Percentiles rank a stretch among this genome's conserved stretches.
phyloP scores from a whole-genome alignment of 2,888 invertebrate species.

The Cosmia pyralina region DNA sequence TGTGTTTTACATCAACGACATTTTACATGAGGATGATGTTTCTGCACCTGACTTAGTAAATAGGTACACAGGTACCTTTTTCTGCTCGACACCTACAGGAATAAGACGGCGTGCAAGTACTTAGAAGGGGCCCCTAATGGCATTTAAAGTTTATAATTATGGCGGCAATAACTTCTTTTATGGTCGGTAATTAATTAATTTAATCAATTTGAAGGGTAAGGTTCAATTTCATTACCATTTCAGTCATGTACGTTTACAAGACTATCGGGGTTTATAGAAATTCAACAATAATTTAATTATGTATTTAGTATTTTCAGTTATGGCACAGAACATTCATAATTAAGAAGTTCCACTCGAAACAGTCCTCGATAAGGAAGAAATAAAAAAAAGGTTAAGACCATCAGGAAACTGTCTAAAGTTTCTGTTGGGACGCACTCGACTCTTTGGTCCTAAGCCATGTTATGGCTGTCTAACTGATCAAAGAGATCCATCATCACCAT shows the following conservation, averaged over 20 bases:
- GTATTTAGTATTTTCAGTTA: neutral
- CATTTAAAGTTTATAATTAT: slow-evolving; percentile 42
- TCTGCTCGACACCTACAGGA: neutral
- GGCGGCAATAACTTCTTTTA: slow-evolving; percentile 1
- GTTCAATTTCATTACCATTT: slow-evolving; percentile 11
- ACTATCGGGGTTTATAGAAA: neutral
- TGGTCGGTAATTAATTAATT: slow-evolving; percentile 4
- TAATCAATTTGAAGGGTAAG: slow-evolving; percentile 9
- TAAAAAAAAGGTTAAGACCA: too few relatives aligned
- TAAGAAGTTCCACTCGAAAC: neutral
- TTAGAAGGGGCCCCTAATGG: slow-evolving; percentile 5
- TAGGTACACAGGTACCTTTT: neutral
- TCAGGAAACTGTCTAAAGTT: neutral
- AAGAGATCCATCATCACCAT: too few relatives aligned
- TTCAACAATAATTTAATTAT: neutral
- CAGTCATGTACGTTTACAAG: neutral
- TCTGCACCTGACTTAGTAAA: neutral
- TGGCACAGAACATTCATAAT: neutral
- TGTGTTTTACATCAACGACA: neutral
- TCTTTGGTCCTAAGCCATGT: neutral
- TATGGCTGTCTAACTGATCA: neutral
- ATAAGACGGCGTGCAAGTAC: slow-evolving; percentile 4
- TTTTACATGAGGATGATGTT: neutral
- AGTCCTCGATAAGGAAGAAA: neutral
- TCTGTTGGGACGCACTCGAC: neutral